A percentile compares a stretch with the other conserved stretches of the same genome.
phyloP scores from a whole-genome alignment of 1,140 invertebrate species.

The Drosophila azteca region DNA sequence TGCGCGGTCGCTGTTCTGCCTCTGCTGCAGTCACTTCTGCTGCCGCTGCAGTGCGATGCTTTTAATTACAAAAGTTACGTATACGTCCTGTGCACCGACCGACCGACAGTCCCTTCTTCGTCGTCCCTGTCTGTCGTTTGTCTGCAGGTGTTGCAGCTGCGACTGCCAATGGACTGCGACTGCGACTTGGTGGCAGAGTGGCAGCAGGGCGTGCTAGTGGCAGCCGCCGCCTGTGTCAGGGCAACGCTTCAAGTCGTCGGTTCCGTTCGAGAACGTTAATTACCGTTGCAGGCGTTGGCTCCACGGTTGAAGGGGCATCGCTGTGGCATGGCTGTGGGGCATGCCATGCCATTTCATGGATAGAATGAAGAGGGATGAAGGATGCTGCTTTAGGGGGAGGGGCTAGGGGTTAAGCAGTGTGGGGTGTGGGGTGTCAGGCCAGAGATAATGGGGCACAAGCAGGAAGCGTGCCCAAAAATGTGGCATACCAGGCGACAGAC shows the following conservation, averaged over 20 bases:
- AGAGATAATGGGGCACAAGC: constrained; percentile 56
- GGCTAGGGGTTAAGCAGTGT: constrained; percentile 22
- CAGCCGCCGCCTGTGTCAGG: constrained; percentile 31
- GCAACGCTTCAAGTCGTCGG: constrained; percentile 72
- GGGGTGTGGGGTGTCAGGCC: neutral
- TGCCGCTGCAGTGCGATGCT: constrained; percentile 68
- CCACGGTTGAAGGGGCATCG: constrained; percentile 10
- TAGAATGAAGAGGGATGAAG: constrained; percentile 2
- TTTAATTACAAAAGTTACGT: constrained; percentile 81
- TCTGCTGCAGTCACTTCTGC: constrained; percentile 1
- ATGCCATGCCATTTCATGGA: neutral
- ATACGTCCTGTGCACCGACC: constrained; percentile 62
- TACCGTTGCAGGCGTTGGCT: constrained; percentile 58
- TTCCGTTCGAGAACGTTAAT: constrained; percentile 81
- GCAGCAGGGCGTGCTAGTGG: constrained; percentile 3
- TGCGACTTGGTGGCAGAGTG: constrained; percentile 14
- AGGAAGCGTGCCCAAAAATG: constrained; percentile 72
- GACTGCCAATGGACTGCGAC: constrained; percentile 54
- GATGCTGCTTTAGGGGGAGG: neutral
- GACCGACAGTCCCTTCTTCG: constrained; percentile 26
- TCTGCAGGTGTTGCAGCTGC: constrained; percentile 76
- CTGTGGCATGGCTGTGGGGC: constrained; percentile 12
- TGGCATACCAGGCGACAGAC: constrained; percentile 32
- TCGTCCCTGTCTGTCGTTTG: constrained; percentile 40
- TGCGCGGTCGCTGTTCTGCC: neutral